These are phyloP conservation scores for Caenorhabditis becei DNA, from an alignment of 2,888 invertebrate genomes.

Conservation along the genomic window DNA sequence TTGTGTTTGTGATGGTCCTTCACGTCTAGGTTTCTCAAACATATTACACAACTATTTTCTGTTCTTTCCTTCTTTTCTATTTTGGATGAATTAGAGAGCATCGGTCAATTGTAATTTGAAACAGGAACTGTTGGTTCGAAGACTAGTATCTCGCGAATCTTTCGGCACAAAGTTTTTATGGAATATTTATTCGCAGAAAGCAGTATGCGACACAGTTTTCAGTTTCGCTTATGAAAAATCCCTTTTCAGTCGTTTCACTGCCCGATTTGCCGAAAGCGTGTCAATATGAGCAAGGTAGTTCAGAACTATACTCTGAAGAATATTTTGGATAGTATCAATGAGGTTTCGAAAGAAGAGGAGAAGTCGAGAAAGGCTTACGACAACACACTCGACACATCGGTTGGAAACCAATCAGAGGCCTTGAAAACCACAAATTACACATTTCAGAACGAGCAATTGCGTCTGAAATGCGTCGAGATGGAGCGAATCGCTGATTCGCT, in stretches of 20 bases:
- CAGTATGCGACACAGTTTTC: slow-evolving; percentile 4
- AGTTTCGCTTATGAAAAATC: not conserved
- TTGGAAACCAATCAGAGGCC: slow-evolving; percentile 2
- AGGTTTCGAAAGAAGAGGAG: slow-evolving; percentile 52
- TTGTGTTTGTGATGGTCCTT: slow-evolving; percentile 30
- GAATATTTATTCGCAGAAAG: slow-evolving; percentile 27
- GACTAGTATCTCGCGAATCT: slow-evolving; percentile 40
- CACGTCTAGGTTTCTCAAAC: slow-evolving; percentile 8
- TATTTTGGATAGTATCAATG: slow-evolving; percentile 58
- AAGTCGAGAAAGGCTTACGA: slow-evolving; percentile 46
- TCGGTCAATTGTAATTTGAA: slow-evolving; percentile 21
- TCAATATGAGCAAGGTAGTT: slow-evolving; percentile 23
- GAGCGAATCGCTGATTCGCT: slow-evolving; percentile 32
- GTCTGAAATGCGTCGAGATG: slow-evolving; percentile 44
- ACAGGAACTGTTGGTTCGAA: slow-evolving; percentile 42
- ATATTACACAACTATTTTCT: not conserved
- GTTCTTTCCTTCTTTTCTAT: slow-evolving; percentile 1
- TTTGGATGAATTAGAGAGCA: not conserved
- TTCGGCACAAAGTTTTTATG: slow-evolving; percentile 42
- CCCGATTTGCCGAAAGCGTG: slow-evolving; percentile 54
- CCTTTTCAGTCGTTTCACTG: slow-evolving; percentile 52
- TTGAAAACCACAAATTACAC: no score
- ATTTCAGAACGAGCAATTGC: slow-evolving; percentile 60
- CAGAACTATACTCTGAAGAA: slow-evolving; percentile 46
- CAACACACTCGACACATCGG: slow-evolving; percentile 47